Evolutionary conservation across 2,888 invertebrate species (phyloP).

Genomic region (Mythimna vitellina): DNA sequence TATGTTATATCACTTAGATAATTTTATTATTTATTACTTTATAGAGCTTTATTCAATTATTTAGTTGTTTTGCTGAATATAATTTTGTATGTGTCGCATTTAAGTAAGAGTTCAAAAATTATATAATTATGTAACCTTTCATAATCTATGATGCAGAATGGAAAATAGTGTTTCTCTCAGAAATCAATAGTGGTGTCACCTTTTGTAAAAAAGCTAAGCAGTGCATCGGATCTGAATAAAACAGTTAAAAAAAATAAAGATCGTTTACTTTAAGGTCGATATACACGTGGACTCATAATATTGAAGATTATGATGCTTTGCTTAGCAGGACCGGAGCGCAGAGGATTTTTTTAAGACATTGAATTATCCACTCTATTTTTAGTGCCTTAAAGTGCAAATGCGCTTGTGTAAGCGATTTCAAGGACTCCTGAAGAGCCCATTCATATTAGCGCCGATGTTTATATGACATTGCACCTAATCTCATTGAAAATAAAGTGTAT

Average conservation of each 20-base stretch:
- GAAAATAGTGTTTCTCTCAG: background rate
- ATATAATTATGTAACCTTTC: background rate
- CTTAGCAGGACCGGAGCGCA: background rate
- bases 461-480: background rate
- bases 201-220: constrained; percentile 4
- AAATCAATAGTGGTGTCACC: background rate
- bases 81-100: constrained; percentile 1
- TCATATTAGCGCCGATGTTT: background rate
- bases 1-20: constrained; percentile 30
- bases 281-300: too few species aligned
- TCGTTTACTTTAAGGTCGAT: too few species aligned
- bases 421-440: too few species aligned
- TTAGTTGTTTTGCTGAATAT: background rate
- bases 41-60: constrained; percentile 23
- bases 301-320: constrained; percentile 1
- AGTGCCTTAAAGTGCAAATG: background rate
- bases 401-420: background rate
- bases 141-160: background rate
- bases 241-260: too few species aligned
- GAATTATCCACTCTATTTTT: constrained; percentile 5
- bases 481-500: background rate
- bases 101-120: constrained; percentile 20
- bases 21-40: constrained; percentile 53
- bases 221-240: background rate
- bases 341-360: background rate